These are phyloP conservation scores for Plemyria rubiginata DNA, from an alignment of 2,888 invertebrate species.

Conservation along the genomic window DNA sequence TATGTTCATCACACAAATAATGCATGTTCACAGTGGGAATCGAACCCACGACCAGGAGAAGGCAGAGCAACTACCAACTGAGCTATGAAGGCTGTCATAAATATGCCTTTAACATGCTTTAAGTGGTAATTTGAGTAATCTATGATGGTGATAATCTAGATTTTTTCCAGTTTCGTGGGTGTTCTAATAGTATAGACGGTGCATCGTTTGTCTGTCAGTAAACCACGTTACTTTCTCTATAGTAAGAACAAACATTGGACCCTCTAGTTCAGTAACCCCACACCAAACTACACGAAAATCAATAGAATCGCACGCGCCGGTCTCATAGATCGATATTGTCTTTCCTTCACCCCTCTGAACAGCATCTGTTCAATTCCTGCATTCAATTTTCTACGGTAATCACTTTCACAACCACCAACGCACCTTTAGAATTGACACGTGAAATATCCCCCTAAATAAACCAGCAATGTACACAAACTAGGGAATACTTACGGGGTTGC, in stretches of 20 bases:
- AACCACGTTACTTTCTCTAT: conserved; percentile 17
- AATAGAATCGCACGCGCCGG: conserved; percentile 64
- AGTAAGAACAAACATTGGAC: conserved; percentile 22
- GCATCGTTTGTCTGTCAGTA: not conserved
- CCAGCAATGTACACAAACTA: conserved; percentile 29
- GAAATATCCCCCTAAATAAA: conserved; percentile 23
- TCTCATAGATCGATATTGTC: conserved; percentile 75
- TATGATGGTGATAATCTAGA: too few species aligned
- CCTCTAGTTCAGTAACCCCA: conserved; percentile 54
- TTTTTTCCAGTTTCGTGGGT: too few species aligned
- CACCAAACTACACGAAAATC: conserved; percentile 53
- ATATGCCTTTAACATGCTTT: too few species aligned
- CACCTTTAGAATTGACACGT: conserved; percentile 23
- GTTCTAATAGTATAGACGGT: not conserved
- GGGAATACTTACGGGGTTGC: conserved; percentile 9
- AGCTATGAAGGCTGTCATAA: too few species aligned
- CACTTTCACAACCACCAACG: conserved; percentile 19
- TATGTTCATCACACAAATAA: too few species aligned
- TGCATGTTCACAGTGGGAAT: too few species aligned
- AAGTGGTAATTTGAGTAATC: too few species aligned
- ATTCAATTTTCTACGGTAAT: conserved; percentile 43
- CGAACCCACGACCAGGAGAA: too few species aligned
- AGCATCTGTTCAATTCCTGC: conserved; percentile 63
- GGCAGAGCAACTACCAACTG: too few species aligned
- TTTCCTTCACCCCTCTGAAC: conserved; percentile 60